Conservation (phyloP, 1,140 invertebrate genomes). For the Aphelenchoides besseyi region DNA sequence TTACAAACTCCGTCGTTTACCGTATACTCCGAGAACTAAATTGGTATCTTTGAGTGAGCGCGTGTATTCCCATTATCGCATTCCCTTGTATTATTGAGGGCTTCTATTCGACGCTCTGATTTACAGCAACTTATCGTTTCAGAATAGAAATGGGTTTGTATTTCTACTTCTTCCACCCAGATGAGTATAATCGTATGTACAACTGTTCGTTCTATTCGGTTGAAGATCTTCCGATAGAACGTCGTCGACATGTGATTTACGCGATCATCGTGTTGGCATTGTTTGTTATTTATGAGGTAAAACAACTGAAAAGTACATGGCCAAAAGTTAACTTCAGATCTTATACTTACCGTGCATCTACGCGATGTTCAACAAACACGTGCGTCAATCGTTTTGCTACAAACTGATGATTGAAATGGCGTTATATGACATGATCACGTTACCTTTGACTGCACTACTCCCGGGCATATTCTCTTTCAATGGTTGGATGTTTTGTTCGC, state of each 20-base stretch:
- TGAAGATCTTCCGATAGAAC: conserved; percentile 32
- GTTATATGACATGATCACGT: conserved; percentile 14
- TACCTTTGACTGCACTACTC: conserved; percentile 7
- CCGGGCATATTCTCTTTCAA: neutral
- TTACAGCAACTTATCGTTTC: too few species aligned
- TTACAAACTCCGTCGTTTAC: too few species aligned
- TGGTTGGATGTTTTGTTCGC: conserved; percentile 8
- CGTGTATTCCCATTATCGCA: too few species aligned
- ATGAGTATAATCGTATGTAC: conserved; percentile 31
- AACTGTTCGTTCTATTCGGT: conserved; percentile 33
- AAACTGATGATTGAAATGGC: conserved; percentile 18
- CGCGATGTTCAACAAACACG: conserved; percentile 13
- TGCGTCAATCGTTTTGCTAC: conserved; percentile 5
- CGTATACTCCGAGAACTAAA: too few species aligned
- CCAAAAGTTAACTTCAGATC: too few species aligned
- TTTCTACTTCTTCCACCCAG: conserved; percentile 40
- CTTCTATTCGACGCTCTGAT: too few species aligned
- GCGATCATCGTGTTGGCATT: conserved; percentile 25
- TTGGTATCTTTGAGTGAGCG: too few species aligned
- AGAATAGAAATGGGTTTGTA: conserved; percentile 19
- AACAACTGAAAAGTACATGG: too few species aligned
- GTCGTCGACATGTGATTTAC: conserved; percentile 24
- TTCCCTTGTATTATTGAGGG: too few species aligned
- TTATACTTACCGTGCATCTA: conserved; percentile 12
- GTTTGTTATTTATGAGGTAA: conserved; percentile 29